Evolutionary conservation across 2,888 invertebrate genomes (phyloP), one percentile per base, ranked within the genome.

Genomic region (Taenaris catops): DNA sequence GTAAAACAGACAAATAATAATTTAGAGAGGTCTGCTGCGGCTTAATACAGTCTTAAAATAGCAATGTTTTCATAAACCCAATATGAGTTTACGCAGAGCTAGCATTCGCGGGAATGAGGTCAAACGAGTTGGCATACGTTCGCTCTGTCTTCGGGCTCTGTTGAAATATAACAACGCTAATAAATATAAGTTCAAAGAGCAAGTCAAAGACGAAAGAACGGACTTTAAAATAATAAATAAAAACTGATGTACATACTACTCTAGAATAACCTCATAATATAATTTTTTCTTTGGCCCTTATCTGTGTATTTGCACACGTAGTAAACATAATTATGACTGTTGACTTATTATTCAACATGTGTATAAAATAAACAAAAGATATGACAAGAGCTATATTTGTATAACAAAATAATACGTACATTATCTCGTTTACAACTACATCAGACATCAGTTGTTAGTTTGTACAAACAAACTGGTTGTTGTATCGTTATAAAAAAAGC

Each of bases 21-120:
- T 68, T 38, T 64, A 64, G 58, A 69, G 66, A 64, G 61, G 67
- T 70, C 65, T 67, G 68, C 43, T 44, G 44, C 53, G 51, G 62
- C 61, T 67, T 62, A 49, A 57, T 69, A 68, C 59, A 53, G 53
- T 61, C 72, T 80, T 70, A 75, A 81, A 80, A 81, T 83, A 84
- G 71, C 48, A 59, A 58, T 79, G 78, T 80, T 78, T 80, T 79
- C 74, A 76, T 80, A 76, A 72, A 66, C 60, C 64, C 73, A 70
- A 81, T 79, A 76, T 73, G 73, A 79, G 73, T 78, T 75, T 76
- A 80, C 75, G 66, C 75, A 76, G 76, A 69, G 70, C 72, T 71
- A 71, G 72, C 50, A 38, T 46, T 71, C 65, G 55, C 63, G 61
- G 63, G 72, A 83, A 83, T 78, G 80, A 73, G 84, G 84, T 83